Evolutionary conservation across 2,113 vertebrate genomes (phyloP).

Genomic region (Oceanodroma tethys): DNA sequence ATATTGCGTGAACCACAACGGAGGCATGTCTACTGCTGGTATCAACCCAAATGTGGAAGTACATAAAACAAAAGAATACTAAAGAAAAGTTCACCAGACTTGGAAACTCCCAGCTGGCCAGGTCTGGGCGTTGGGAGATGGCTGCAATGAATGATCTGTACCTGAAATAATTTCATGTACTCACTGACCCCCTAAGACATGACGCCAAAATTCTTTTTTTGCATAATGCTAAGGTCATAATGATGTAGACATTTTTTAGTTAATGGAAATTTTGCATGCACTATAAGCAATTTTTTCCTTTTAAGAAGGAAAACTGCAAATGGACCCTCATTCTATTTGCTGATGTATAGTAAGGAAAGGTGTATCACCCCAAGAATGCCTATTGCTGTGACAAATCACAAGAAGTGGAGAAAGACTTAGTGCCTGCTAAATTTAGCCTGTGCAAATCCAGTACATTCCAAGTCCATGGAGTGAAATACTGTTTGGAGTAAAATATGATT

Average conservation of each 20-base stretch:
- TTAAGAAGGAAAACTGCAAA: slow-evolving; percentile 18
- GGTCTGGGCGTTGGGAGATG: background rate
- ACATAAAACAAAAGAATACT: background rate
- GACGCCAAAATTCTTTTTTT: background rate
- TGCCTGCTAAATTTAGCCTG: slow-evolving; percentile 45
- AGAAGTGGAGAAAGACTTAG: slow-evolving; percentile 54
- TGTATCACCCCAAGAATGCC: slow-evolving; percentile 52
- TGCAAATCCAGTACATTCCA: slow-evolving; percentile 45
- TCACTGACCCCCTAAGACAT: background rate
- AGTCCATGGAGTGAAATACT: slow-evolving; percentile 24
- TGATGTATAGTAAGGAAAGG: slow-evolving; percentile 51
- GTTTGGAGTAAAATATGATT: slow-evolving; percentile 29
- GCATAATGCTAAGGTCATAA: background rate
- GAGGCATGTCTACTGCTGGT: background rate
- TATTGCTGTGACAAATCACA: slow-evolving; percentile 62
- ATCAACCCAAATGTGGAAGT: slow-evolving; percentile 20
- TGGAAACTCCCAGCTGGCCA: slow-evolving; percentile 2
- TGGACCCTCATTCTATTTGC: slow-evolving; percentile 16
- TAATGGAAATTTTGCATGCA: background rate
- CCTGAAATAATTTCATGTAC: background rate
- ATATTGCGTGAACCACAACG: background rate
- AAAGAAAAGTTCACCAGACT: background rate
- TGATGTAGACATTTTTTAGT: slow-evolving; percentile 32
- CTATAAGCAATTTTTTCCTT: slow-evolving; percentile 14
- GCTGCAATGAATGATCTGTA: background rate